Evolutionary conservation across 2,888 invertebrate species (phyloP).

Genomic region (Campoplex capitator): DNA sequence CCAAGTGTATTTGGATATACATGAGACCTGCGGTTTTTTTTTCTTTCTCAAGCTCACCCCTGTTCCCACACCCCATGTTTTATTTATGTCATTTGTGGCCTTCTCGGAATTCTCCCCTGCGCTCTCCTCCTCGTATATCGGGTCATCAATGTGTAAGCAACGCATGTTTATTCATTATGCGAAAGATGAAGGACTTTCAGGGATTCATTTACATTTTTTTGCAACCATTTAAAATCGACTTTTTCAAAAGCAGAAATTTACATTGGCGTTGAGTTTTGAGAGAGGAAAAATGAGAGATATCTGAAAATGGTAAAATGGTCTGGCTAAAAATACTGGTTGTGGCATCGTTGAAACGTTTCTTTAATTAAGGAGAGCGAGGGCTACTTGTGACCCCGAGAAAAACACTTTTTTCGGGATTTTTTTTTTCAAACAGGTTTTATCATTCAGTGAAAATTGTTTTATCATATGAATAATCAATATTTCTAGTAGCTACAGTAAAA

Average conservation of each 20-base stretch:
- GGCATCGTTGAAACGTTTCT: too few species aligned
- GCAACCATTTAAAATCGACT: neutral
- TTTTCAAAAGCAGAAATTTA: neutral
- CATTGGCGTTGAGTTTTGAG: neutral
- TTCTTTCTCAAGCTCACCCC: neutral
- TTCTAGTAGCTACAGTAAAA: too few species aligned
- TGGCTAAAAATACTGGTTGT: too few species aligned
- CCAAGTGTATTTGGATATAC: slow-evolving; percentile 42
- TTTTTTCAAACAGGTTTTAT: too few species aligned
- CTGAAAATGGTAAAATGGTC: neutral
- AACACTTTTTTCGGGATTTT: too few species aligned
- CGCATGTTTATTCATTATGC: neutral
- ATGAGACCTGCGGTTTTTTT: neutral
- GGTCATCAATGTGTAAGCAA: neutral
- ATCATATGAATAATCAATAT: too few species aligned
- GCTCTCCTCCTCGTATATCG: slow-evolving; percentile 10
- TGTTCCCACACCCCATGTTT: slow-evolving; percentile 47
- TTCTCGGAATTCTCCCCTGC: slow-evolving; percentile 12
- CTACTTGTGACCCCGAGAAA: too few species aligned
- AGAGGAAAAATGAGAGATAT: neutral
- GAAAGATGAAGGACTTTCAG: neutral
- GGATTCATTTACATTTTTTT: neutral
- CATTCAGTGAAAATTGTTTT: too few species aligned
- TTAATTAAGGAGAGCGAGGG: too few species aligned
- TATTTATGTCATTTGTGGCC: slow-evolving; percentile 67